phyloP scores from a whole-genome alignment of 1,140 invertebrate species.

The Drosophila pandora region DNA sequence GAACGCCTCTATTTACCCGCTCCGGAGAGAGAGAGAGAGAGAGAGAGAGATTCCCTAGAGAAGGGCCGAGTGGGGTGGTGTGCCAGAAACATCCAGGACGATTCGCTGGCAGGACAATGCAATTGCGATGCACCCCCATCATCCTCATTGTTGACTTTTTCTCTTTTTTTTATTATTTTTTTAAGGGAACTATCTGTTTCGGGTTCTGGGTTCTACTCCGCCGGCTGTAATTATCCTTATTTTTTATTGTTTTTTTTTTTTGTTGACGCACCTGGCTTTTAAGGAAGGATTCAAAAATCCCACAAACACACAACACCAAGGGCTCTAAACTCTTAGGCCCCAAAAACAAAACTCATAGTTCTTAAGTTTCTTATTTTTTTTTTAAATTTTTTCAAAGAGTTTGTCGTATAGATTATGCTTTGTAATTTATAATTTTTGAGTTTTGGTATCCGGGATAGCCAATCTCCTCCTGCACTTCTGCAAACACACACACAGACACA shows the following conservation, averaged over 20 bases:
- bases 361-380: no score
- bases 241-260: neutral
- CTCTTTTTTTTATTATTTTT: neutral
- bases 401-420: neutral
- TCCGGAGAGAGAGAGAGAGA: neutral
- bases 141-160: conserved; percentile 5
- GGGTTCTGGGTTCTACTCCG: no score
- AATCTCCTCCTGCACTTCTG: conserved; percentile 3
- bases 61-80: neutral
- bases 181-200: neutral
- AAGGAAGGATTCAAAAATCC: neutral
- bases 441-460: neutral
- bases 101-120: conserved; percentile 1
- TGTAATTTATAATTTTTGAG: neutral
- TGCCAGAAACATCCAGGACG: neutral
- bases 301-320: conserved; percentile 1
- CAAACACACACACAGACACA: conserved; percentile 1
- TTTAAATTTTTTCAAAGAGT: neutral
- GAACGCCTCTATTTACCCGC: conserved; percentile 4
- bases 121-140: conserved; percentile 1
- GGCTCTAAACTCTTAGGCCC: neutral
- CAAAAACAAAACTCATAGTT: neutral
- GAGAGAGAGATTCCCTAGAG: neutral
- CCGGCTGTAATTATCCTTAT: neutral
- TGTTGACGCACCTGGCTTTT: neutral